These are phyloP conservation scores for Polypterus senegalus DNA, from an alignment of 2,113 vertebrate species.

Conservation along the genomic window DNA sequence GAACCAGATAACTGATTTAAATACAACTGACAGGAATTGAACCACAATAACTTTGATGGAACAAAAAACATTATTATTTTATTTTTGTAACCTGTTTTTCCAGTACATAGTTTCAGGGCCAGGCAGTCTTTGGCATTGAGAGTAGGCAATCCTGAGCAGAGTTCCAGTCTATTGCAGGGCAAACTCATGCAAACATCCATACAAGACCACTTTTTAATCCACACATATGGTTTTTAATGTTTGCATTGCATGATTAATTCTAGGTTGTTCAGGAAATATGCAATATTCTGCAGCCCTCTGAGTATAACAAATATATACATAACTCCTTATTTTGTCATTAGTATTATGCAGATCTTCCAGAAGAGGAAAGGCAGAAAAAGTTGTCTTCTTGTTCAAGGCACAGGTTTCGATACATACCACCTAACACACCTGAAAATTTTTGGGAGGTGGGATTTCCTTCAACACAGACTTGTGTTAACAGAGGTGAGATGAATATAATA, in stretches of 20 bases:
- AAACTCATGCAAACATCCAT: not conserved
- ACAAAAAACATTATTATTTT: too few relatives aligned
- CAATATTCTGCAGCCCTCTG: too few relatives aligned
- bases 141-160: not conserved
- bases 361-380: constrained; percentile 75
- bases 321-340: constrained; percentile 25
- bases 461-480: constrained; percentile 82
- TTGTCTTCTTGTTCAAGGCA: constrained; percentile 81
- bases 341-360: constrained; percentile 85
- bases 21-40: too few relatives aligned
- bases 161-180: constrained; percentile 4
- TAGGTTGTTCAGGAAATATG: too few relatives aligned
- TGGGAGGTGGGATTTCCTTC: constrained; percentile 97
- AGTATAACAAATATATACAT: not conserved
- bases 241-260: too few relatives aligned
- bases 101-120: too few relatives aligned
- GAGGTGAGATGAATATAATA: constrained; percentile 54
- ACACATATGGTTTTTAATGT: too few relatives aligned
- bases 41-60: too few relatives aligned
- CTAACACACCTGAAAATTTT: constrained; percentile 87
- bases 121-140: too few relatives aligned
- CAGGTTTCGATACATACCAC: constrained; percentile 75
- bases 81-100: too few relatives aligned
- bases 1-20: too few relatives aligned
- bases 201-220: too few relatives aligned